Evolutionary conservation across 2,113 vertebrate genomes (phyloP), one percentile per base, ranked within the genome.

Genomic region (Grammomys dolichurus): DNA sequence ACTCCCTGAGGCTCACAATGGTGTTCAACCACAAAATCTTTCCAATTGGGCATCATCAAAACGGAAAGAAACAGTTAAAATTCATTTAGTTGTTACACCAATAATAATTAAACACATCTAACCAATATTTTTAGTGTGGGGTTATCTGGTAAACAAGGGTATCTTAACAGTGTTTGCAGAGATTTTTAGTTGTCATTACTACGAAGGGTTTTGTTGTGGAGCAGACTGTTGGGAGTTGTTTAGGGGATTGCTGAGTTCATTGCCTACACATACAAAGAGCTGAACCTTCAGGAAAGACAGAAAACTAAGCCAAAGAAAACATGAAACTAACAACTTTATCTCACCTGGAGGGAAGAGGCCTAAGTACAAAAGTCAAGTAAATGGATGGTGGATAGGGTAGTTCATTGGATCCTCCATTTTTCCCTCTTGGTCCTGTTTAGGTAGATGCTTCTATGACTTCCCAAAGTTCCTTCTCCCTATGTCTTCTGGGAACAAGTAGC

Each of bases 31-130:
- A 40, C 28, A 86, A 19, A 70, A 26, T 10, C 88, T 89, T 86
- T 65, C 75, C 88, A 86, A 60, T 24, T 54, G 58, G 13, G 22
- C 72, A 58, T 60, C 82, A 82, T 54, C 67, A 63, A 48, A 33
- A 90, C 46, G 78, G 17, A 33, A 92, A 96, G 28, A 77, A 94
- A 54, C 8, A 73, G 36, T 86, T 80, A 77, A 91, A 91, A 70
- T 87, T 17, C 89, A 69, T 7, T n/a, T 4, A 60, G 14, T 78
- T 63, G 84, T 93, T 94, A 87, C 46, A 87, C 11, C 93, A 70
- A 87, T 69, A 93, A 11, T 76, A 14, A 86, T 94, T 72, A 87
- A 20, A 90, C 11, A 90, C 51, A 82, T 91, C n/a, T 94, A 94
- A 86, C 7, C 36, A 58, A 16, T 31, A 46, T 17, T 65, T 84